Evolutionary conservation across 2,888 invertebrate genomes (phyloP).

Genomic region (Calliscelio sp.): DNA sequence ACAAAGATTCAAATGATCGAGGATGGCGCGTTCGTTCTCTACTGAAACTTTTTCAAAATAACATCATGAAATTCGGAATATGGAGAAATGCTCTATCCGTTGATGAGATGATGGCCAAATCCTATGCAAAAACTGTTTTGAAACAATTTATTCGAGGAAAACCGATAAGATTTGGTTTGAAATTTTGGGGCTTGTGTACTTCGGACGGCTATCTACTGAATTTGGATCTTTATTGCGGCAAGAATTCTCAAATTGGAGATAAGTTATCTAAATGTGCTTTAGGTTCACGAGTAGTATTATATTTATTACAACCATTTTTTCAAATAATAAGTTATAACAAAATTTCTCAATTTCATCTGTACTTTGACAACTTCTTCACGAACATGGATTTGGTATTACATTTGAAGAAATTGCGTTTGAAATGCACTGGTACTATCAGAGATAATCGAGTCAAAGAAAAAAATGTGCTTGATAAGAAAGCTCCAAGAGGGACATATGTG

Average conservation of each 20-base stretch:
- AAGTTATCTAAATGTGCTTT: slow-evolving; percentile 58
- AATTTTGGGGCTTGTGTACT: slow-evolving; percentile 71
- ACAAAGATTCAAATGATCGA: slow-evolving; percentile 53
- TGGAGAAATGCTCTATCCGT: slow-evolving; percentile 64
- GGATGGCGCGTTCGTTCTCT: slow-evolving; percentile 60
- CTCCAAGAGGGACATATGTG: slow-evolving; percentile 59
- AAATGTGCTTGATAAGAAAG: slow-evolving; percentile 67
- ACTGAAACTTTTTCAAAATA: slow-evolving; percentile 49
- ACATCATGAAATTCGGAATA: slow-evolving; percentile 56
- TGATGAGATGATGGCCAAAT: slow-evolving; percentile 72
- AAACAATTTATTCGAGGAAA: slow-evolving; percentile 73
- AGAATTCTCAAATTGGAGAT: slow-evolving; percentile 49
- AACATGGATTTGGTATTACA: slow-evolving; percentile 66
- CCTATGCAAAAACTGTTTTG: slow-evolving; percentile 56
- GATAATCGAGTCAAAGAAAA: slow-evolving; percentile 63
- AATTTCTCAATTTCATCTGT: slow-evolving; percentile 60
- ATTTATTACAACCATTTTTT: slow-evolving; percentile 64
- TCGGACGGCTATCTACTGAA: slow-evolving; percentile 66
- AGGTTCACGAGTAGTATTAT: slow-evolving; percentile 71
- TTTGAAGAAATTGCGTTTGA: slow-evolving; percentile 64
- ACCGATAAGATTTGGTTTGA: slow-evolving; percentile 70
- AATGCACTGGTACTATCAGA: slow-evolving; percentile 59
- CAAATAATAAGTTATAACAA: slow-evolving; percentile 34
- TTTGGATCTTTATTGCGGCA: slow-evolving; percentile 71
- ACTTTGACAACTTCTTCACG: slow-evolving; percentile 70